Conservation (phyloP, 30 jellyfish, hydroid and myxozoan genomes). For the Turritopsis rubra region DNA sequence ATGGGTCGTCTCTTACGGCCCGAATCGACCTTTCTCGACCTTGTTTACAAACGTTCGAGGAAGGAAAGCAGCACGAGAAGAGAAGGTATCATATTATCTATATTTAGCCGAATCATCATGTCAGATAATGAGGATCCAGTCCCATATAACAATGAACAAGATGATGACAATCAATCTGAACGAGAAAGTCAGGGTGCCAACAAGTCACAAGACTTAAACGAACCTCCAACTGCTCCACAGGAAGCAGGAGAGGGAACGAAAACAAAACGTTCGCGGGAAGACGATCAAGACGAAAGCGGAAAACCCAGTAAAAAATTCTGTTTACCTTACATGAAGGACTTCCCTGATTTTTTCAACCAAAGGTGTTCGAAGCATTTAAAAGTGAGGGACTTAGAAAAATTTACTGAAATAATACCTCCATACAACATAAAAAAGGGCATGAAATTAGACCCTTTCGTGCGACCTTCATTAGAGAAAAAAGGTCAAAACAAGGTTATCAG, state of each 20-base stretch:
- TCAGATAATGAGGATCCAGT: background rate
- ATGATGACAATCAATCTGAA: background rate
- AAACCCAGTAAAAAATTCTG: conserved; percentile 3
- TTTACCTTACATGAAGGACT: background rate
- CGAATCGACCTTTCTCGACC: conserved; percentile 2
- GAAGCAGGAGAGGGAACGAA: background rate
- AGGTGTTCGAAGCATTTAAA: background rate
- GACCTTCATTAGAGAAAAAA: background rate
- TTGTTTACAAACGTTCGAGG: background rate
- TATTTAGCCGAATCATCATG: background rate
- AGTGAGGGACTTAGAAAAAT: conserved; percentile 8
- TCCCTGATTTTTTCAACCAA: background rate
- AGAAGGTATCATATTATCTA: background rate
- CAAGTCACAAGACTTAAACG: too few species aligned
- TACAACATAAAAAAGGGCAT: background rate
- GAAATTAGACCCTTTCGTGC: background rate
- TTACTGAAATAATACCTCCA: background rate
- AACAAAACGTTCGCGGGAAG: background rate
- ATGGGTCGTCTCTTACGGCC: too few species aligned
- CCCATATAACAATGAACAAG: background rate
- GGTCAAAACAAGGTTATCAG: background rate
- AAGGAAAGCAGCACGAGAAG: background rate
- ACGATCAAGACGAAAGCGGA: background rate
- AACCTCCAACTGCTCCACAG: background rate
- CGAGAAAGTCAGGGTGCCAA: background rate